Conservation (phyloP, 2,797 vertebrate genomes). For the Malacoraja senta region DNA sequence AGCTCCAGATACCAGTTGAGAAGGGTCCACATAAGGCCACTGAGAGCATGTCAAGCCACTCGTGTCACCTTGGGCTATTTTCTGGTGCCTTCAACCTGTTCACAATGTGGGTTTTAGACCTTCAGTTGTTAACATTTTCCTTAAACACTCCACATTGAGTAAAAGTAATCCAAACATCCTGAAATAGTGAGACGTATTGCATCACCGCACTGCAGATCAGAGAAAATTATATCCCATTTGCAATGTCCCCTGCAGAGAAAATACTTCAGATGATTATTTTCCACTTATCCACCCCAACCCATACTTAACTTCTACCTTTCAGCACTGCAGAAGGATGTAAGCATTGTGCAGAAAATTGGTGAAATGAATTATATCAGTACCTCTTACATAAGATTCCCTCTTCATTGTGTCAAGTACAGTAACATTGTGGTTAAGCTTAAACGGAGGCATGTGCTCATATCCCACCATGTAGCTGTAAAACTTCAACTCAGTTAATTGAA, state of each 20-base stretch:
- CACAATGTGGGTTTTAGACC: background rate
- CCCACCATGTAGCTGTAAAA: too few species aligned
- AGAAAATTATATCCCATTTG: background rate
- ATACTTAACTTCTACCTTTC: background rate
- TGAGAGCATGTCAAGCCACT: background rate
- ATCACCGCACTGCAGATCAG: background rate
- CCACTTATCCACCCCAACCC: background rate
- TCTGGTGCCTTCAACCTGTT: background rate
- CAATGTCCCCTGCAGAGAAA: background rate
- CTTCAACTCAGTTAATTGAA: too few species aligned
- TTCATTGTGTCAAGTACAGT: background rate
- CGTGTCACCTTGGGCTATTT: background rate
- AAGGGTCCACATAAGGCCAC: background rate
- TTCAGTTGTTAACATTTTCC: background rate
- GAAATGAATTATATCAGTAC: background rate
- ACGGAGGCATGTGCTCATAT: too few species aligned
- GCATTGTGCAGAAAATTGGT: background rate
- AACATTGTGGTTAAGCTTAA: too few species aligned
- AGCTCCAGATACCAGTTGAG: too few species aligned
- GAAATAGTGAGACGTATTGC: background rate
- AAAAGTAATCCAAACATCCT: background rate
- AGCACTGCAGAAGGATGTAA: background rate
- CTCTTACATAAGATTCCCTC: background rate
- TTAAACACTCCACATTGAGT: background rate
- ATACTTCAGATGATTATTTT: conserved; percentile 10